Conservation (phyloP, 2,113 vertebrate genomes). For the Rhinolophus sinicus region DNA sequence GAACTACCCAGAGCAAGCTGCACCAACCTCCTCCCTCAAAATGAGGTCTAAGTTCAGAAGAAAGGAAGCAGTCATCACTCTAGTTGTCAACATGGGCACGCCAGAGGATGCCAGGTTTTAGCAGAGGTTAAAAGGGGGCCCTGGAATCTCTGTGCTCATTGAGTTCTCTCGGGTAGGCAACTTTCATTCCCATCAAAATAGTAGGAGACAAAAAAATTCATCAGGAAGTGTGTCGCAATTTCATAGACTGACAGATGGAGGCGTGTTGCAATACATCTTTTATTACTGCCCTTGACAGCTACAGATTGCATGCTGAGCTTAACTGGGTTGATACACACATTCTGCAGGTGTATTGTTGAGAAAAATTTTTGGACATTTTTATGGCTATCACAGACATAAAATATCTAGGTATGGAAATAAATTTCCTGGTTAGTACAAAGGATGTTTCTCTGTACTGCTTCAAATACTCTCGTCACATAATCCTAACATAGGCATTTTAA, state of each 20-base stretch:
- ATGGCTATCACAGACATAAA: conserved; percentile 52
- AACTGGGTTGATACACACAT: conserved; percentile 46
- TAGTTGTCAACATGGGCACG: neutral
- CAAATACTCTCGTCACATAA: conserved; percentile 32
- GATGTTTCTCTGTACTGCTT: neutral
- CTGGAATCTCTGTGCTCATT: neutral
- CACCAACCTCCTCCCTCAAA: conserved; percentile 10
- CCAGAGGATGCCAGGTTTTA: neutral
- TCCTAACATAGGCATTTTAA: conserved; percentile 13
- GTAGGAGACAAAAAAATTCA: conserved; percentile 46
- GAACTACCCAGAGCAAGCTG: conserved; percentile 42
- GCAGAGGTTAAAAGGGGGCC: neutral
- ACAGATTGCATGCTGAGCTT: conserved; percentile 61
- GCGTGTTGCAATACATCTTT: conserved; percentile 61
- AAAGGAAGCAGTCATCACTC: neutral
- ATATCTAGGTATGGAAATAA: conserved; percentile 43
- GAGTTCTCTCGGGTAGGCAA: conserved; percentile 46
- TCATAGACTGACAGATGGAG: neutral
- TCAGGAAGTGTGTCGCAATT: conserved; percentile 49
- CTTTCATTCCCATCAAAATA: conserved; percentile 64
- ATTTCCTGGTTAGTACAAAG: conserved; percentile 1
- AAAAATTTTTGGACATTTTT: conserved; percentile 55
- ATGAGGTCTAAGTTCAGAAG: conserved; percentile 23
- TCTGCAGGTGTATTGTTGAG: neutral
- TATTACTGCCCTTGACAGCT: conserved; percentile 67